Evolutionary conservation across 2,888 invertebrate genomes (phyloP), one percentile per base, ranked within the genome.

Genomic region (Lacanobia oleracea): DNA sequence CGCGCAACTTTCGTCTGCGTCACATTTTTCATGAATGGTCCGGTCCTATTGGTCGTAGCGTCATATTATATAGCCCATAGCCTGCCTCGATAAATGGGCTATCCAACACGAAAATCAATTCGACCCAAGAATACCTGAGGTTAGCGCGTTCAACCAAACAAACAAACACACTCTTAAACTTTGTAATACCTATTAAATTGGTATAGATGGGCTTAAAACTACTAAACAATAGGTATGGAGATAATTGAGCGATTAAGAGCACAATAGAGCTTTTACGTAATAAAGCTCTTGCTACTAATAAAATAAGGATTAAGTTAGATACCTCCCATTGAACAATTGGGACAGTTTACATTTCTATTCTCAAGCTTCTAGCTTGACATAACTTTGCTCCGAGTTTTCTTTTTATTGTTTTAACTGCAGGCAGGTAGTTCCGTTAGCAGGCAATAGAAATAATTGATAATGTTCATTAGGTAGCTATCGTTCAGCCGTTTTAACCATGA

Each of bases 391-490:
- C 6, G 9, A 7, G 12, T 12, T 53, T 21, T 33, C 9, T n/a
- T 59, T 59, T 1, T 16, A 37, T 33, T n/a, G 12, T 53, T 61
- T 12, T n/a, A 14, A 23, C 10, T n/a, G 23, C 43, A 50, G n/a
- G 21, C 6, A 16, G 3, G 16, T 12, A 40, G 12, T 21, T 0
- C 40, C 16, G 16, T 54, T 56, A 61, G 33, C n/a, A 18, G 4
- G 37, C n/a, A 14, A 12, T 21, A 67, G n/a, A 51, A 76, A 69
- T 77, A 51, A 68, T 51, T 45, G 5, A 61, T 56, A 23, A 14
- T 8, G 10, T 62, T 57, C 37, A 61, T 69, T 62, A 77, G 14
- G 37, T 76, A 27, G 37, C 43, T 57, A 75, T 77, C 50, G 69
- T 61, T 69, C 37, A 21, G 45, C 23, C 2, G 14, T n/a, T 10